Percentiles rank a stretch among this genome's conserved stretches.
Conservation (phyloP, 2,797 vertebrate species). For the Pristis pectinata region DNA sequence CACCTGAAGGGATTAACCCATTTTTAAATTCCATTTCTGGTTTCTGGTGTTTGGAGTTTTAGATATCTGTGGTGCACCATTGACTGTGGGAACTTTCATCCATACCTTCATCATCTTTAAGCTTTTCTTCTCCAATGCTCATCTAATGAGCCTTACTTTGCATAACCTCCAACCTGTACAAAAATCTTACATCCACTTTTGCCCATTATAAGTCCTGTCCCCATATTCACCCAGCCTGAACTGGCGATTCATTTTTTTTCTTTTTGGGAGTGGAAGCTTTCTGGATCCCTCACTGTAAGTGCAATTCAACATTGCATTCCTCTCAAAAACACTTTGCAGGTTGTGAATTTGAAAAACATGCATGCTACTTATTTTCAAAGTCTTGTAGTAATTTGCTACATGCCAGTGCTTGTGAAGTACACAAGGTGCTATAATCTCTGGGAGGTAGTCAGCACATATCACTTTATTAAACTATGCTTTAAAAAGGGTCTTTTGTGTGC, state of each 20-base stretch:
- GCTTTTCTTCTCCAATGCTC: not conserved
- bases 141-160: not conserved
- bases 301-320: not conserved
- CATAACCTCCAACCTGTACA: not conserved
- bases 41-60: not conserved
- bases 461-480: not conserved
- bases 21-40: slow-evolving; percentile 3
- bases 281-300: not conserved
- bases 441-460: not conserved
- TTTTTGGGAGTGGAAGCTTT: not conserved
- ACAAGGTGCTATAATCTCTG: not conserved
- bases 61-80: not conserved
- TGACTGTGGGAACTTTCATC: not conserved
- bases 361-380: not conserved
- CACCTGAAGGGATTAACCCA: not conserved
- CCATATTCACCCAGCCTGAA: not conserved
- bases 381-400: not conserved
- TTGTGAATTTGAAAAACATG: not conserved
- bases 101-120: not conserved
- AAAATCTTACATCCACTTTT: not conserved
- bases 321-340: not conserved
- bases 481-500: not conserved
- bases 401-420: not conserved
- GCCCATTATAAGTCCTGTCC: not conserved
- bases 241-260: not conserved